Base-by-base conservation (phyloP, 2,113 vertebrate genomes). In the Eudorcas thomsonii region DNA sequence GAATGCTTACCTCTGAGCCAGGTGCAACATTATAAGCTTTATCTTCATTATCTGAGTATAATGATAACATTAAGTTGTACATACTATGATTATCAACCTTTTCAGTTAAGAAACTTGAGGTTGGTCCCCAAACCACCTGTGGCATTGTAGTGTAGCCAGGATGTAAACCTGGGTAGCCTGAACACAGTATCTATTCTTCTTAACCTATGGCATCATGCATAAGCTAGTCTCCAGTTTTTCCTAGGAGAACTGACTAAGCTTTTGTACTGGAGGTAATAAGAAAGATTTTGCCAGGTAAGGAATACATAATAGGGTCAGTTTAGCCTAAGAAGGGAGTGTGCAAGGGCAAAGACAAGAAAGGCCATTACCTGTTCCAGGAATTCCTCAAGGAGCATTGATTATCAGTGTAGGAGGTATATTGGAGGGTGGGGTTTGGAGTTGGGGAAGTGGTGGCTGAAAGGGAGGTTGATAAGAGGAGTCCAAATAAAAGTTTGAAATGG, bases 91-190 rank as follows among this genome's bases (percentile, higher is more conserved):
- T 90, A n/a, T 26, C 15, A 83, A 4, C 21, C 8, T 85, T 96
- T 91, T 88, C 23, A 39, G 81, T 67, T 74, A 97, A 60, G 48
- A 94, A 96, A 80, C 43, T 67, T 67, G 92, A 89, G 67, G 45
- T 71, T 39, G 26, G 17, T 64, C 50, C 19, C 30, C 17, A 39
- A 96, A 89, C 54, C 23, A 57, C 26, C 48, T 74, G 33, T 39
- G 39, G 26, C 59, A 74, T 12, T 74, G 50, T 67, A 67, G 52
- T 60, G 0, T 9, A 54, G 19, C 21, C 23, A 54, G 36, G 6
- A 50, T 91, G 50, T 93, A 57, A 96, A 74, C 12, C 23, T 2
- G 10, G 11, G 19, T 43, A 77, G 33, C 81, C 52, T 1, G 13
- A 93, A 74, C 30, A 52, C 4, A 74, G 48, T 30, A 30, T 52